Conservation (phyloP, 2,797 vertebrate genomes). For the Tapera naevia region DNA sequence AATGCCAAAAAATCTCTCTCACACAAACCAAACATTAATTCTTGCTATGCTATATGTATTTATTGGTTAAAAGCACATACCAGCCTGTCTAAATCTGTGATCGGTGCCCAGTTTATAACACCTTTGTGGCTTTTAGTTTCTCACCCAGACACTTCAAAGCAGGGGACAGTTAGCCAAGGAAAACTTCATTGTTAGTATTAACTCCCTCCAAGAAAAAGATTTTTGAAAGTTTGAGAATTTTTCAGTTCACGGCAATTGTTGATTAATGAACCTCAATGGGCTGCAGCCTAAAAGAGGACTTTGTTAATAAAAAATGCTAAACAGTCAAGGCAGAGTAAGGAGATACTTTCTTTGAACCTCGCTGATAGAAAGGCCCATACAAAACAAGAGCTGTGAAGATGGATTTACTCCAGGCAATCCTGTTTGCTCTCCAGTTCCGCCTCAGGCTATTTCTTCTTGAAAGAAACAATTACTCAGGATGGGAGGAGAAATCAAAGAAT, state of each 20-base stretch:
- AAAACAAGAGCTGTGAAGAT: slow-evolving; percentile 31
- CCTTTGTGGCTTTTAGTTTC: slow-evolving; percentile 54
- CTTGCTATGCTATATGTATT: not conserved
- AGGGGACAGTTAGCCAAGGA: slow-evolving; percentile 51
- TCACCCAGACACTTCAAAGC: slow-evolving; percentile 71
- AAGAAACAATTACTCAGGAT: slow-evolving; percentile 17
- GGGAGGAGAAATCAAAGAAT: slow-evolving; percentile 42
- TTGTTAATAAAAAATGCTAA: slow-evolving; percentile 70
- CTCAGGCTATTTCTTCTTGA: slow-evolving; percentile 14
- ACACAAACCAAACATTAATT: not conserved
- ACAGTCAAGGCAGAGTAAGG: slow-evolving; percentile 24
- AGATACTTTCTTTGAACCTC: slow-evolving; percentile 64
- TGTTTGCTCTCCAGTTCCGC: not conserved
- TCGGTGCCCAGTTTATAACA: slow-evolving; percentile 44
- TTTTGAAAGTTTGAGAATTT: slow-evolving; percentile 54
- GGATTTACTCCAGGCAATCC: slow-evolving; percentile 36
- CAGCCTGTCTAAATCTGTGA: slow-evolving; percentile 47
- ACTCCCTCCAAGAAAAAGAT: slow-evolving; percentile 68
- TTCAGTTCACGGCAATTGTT: slow-evolving; percentile 60
- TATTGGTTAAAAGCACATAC: slow-evolving; percentile 56
- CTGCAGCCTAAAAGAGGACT: slow-evolving; percentile 64
- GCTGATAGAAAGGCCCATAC: not conserved
- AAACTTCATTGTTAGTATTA: slow-evolving; percentile 65
- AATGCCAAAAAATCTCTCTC: slow-evolving; percentile 29
- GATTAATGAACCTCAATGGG: slow-evolving; percentile 62